Base-by-base conservation (phyloP, 92 coral and sea anemone species). In the Umimayanthus chanpuru region DNA sequence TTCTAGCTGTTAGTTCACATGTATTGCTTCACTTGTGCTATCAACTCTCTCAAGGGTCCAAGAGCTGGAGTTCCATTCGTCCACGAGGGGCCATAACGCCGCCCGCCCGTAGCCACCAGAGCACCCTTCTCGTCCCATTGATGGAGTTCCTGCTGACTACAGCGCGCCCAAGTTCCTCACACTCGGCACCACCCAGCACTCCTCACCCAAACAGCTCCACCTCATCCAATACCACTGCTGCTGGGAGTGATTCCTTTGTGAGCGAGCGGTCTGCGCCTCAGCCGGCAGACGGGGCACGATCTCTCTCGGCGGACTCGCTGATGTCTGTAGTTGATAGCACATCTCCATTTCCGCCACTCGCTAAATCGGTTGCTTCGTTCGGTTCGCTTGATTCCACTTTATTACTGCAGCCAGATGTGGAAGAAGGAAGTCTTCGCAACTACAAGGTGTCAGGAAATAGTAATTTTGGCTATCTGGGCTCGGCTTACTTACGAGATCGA, bases 101-200 rank as follows among this genome's bases (percentile, higher is more conserved):
- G 73, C 94, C 98, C 55, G 85, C 90, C 32, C 96, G 98, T 7
- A 90, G 94, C 80, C 90, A 94, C 80, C 95, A 93, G 73, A 65
- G 94, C 28, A 49, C 88, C 44, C 89, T 93, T 53, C 86, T 87
- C 16, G 90, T 95, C 56, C 91, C 98, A 2, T 81, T 91, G 12
- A 92, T 94, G 40, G 90, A 86, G 43, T 93, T 94, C 38, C 85
- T 92, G 64, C 21, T 90, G 29, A 64, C 84, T 68, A 68, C 77
- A 4, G 84, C 87, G 14, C 98, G 98, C 8, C 98, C 98, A 8
- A 90, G 94, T 10, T 90, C 98, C 23, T 92, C 98, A 7, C 98
- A 67, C 80, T 95, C 98, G 1, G 98, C 96, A 64, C 98, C 98
- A 5, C 96, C 98, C 75, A 86, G 93, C 58, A 95, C 98, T 38